Conservation (phyloP, 2,888 invertebrate genomes). For the Dendrolimus houi region DNA sequence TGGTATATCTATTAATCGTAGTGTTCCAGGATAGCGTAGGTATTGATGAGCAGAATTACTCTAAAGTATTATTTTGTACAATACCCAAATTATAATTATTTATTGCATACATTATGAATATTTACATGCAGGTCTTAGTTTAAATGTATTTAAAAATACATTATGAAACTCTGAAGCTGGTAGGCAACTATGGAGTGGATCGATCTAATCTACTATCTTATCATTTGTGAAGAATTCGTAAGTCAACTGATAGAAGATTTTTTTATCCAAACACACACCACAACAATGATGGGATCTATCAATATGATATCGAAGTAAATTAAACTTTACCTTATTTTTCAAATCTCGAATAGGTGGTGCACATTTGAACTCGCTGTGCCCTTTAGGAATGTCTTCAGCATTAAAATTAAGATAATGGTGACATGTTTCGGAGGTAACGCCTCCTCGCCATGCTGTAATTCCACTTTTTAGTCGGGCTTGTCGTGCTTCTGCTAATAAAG, state of each 20-base stretch:
- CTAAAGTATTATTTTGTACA: not conserved
- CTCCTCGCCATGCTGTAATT: slow-evolving; percentile 65
- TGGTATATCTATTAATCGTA: too few relatives aligned
- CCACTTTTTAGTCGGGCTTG: slow-evolving; percentile 56
- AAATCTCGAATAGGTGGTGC: slow-evolving; percentile 81
- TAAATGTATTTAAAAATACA: too few relatives aligned
- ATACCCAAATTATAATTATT: too few relatives aligned
- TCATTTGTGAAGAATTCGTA: too few relatives aligned
- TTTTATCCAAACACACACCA: too few relatives aligned
- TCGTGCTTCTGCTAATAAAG: slow-evolving; percentile 73
- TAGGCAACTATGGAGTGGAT: not conserved
- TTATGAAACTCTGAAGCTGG: not conserved
- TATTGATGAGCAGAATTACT: too few relatives aligned
- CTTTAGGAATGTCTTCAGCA: slow-evolving; percentile 79
- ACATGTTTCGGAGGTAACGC: slow-evolving; percentile 83
- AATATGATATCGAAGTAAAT: too few relatives aligned
- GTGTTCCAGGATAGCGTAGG: too few relatives aligned
- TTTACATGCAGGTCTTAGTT: too few relatives aligned
- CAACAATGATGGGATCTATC: too few relatives aligned
- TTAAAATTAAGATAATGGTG: slow-evolving; percentile 81
- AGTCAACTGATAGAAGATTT: too few relatives aligned
- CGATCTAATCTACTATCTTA: not conserved
- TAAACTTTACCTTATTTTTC: slow-evolving; percentile 69
- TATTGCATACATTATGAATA: too few relatives aligned
- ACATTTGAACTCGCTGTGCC: slow-evolving; percentile 82